Percentiles rank a stretch among this genome's conserved stretches.
These are phyloP conservation scores for Brienomyrus brachyistius DNA, from an alignment of 2,113 vertebrate genomes.

Conservation along the genomic window DNA sequence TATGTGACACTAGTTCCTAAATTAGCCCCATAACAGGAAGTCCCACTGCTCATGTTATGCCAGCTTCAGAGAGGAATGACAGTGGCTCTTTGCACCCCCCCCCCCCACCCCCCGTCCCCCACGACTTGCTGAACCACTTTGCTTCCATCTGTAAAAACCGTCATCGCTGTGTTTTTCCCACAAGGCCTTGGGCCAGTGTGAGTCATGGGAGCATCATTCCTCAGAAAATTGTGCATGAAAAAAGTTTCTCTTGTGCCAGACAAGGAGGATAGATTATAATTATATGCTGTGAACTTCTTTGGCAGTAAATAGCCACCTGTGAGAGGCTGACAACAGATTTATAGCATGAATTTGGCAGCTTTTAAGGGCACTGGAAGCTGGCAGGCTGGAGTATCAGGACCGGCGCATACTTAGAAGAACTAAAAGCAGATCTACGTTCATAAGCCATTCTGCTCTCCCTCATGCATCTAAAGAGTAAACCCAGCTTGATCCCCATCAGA, in stretches of 20 bases:
- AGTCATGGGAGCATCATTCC: not conserved
- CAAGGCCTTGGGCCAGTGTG: not conserved
- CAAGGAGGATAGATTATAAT: conserved; percentile 4
- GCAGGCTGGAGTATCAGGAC: not conserved
- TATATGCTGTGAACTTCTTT: not conserved
- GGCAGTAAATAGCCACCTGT: not conserved
- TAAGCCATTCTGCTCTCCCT: not conserved
- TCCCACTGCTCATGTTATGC: not conserved
- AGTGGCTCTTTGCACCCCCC: not conserved
- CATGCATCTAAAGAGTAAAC: not conserved
- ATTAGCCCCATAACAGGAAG: not conserved
- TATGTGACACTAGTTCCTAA: not conserved
- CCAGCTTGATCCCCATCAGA: not conserved
- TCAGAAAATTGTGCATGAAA: not conserved
- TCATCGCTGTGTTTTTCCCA: not conserved
- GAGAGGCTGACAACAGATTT: not conserved
- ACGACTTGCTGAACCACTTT: not conserved
- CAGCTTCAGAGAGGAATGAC: not conserved
- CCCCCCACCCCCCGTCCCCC: not conserved
- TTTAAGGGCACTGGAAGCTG: not conserved
- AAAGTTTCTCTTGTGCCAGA: not conserved
- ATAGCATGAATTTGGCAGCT: not conserved
- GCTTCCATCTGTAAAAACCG: not conserved
- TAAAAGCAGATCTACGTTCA: not conserved
- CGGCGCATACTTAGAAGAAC: not conserved